Base-by-base conservation (phyloP, 2,113 vertebrate species). In the Entelurus aequoreus region DNA sequence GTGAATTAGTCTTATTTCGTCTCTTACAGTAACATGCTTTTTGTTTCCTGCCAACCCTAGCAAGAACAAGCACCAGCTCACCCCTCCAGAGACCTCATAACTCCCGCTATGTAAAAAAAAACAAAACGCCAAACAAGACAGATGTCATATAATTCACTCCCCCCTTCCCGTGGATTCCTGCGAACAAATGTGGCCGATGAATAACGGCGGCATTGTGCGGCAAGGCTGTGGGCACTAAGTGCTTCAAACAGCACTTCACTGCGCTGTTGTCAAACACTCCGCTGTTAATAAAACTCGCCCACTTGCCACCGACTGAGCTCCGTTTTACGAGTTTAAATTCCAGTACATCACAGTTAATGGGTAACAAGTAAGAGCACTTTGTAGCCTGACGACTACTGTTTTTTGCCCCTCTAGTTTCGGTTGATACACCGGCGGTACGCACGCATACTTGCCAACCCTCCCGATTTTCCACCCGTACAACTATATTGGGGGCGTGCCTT, bases 271-370 rank as follows among this genome's bases (percentile, higher is more conserved):
- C 46, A 37, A 62, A 65, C 49, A 19, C 49, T 37, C 55, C 62
- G 35, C 51, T 55, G 38, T 51, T 36, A 13, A 62, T 54, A 62
- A 61, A 12, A 55, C 21, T 19, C 15, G 19, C 16, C 48, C 48
- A 60, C 63, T 77, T 56, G 68, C 44, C 62, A 71, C 64, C 58
- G 76, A 76, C 51, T 5, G n/a, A 57, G 56, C 67, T 57, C 40
- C 13, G 72, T 81, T 77, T 19, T 71, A 74, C 48, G 48, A 62
- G 54, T 75, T 79, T 76, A 42, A 77, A 68, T 35, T n/a, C 6
- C 36, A 21, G 48, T 38, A 46, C 46, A 5, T 69, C 51, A 16
- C 19, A 64, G 62, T 72, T 74, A 72, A 71, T 60, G 48, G 48
- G 21, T 67, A 68, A 74, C 71, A 71, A 40, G 7, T 10, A 14